phyloP scores from a whole-genome alignment of 2,888 invertebrate species.

The Listrodromus nycthemerus region DNA sequence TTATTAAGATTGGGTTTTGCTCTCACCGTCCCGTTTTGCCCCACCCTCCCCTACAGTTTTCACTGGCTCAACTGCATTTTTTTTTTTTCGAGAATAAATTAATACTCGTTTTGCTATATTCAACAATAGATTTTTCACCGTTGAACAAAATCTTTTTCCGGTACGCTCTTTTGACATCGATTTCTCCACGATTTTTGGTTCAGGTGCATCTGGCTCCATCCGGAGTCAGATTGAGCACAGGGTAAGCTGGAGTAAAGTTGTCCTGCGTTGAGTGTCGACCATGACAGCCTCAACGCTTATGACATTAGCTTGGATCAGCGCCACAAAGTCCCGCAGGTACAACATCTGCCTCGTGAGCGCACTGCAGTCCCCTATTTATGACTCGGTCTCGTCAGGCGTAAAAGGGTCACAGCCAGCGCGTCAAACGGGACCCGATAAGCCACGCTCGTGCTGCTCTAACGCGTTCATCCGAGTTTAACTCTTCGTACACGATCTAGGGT shows the following conservation, averaged over 20 bases:
- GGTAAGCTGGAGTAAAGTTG: not conserved
- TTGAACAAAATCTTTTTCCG: no score
- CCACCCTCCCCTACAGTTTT: no score
- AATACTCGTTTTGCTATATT: no score
- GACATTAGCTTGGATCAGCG: constrained; percentile 56
- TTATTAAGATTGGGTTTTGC: no score
- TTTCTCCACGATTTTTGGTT: no score
- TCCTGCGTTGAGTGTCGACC: not conserved
- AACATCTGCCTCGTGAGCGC: constrained; percentile 21
- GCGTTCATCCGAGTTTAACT: constrained; percentile 44
- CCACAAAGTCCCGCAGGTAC: constrained; percentile 36
- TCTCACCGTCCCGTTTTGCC: no score
- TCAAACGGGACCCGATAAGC: constrained; percentile 52
- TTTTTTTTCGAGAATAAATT: no score
- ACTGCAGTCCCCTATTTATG: constrained; percentile 47
- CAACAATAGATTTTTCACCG: no score
- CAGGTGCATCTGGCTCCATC: no score
- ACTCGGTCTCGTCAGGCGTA: constrained; percentile 48
- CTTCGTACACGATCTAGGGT: constrained; percentile 36
- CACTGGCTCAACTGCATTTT: no score
- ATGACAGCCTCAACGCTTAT: constrained; percentile 15
- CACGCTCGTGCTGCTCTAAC: constrained; percentile 31
- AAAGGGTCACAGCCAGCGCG: constrained; percentile 46
- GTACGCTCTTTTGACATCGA: no score
- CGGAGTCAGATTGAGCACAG: no score